Base-by-base conservation (phyloP, 1,140 invertebrate species). In the Lutraria rhynchaena region DNA sequence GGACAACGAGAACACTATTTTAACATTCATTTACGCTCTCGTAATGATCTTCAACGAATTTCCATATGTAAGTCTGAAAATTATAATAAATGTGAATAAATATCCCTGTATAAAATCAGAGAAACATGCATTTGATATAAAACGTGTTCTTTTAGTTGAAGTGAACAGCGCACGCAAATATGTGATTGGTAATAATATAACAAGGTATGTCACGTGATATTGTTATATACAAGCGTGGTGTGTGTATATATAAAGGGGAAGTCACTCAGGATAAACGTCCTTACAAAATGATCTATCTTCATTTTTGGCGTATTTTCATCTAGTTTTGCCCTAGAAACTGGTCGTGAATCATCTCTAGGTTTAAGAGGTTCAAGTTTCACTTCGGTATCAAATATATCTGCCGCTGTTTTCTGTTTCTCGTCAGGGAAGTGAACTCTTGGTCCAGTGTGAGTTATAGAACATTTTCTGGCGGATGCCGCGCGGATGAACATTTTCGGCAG, bases 201-300 rank as follows among this genome's bases (percentile, higher is more conserved):
- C n/a, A n/a, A n/a, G n/a, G n/a, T n/a, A n/a, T n/a, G n/a, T 41
- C 37, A 41, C 37, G 37, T 41, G 37, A 41, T 41, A 15, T 41
- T 41, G n/a, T n/a, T 41, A 7, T 41, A 15, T 41, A 15, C 15
- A 15, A 41, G 15, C 5, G 15, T 41, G 5, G 22, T 53, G 7
- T n/a, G 51, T 7, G 51, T 53, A 53, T n/a, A 9, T 24, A 3
- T 53, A 53, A 9, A 27, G 57, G 57, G 13, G 57, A 58, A 5
- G 27, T 58, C 27, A 24, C 22, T 58, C 27, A 3, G 31, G 19
- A 19, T n/a, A 41, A 9, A 24, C 29, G 11, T 55, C 31, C 76
- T 80, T 80, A 80, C 76, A 80, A 80, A 80, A 70, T 70, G 27
- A 13, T 69, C 53, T 9, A 9, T 65, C 65, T 70, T 65, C 33